Percentiles rank a stretch among this genome's conserved stretches.
These are phyloP conservation scores for Microctonus brassicae DNA, from an alignment of 2,888 invertebrate species.

Conservation along the genomic window DNA sequence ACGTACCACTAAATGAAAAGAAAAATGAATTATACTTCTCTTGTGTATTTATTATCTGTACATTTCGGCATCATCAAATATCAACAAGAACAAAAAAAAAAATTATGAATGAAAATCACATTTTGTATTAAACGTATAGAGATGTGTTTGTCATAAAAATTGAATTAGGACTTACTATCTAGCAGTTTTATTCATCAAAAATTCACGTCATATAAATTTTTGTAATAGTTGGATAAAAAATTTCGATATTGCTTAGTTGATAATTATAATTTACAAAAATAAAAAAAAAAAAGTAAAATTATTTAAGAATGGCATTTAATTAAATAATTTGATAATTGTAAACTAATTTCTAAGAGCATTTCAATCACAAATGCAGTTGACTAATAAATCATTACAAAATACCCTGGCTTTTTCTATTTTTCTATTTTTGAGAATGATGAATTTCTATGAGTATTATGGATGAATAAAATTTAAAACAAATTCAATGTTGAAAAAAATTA, in stretches of 20 bases:
- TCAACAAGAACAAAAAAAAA: slow-evolving; percentile 45
- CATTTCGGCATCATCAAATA: slow-evolving; percentile 56
- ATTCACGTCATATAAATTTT: slow-evolving; percentile 1
- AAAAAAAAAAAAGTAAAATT: slow-evolving; percentile 14
- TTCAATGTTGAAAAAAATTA: too few species aligned
- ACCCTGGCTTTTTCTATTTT: too few species aligned
- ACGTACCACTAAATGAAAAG: slow-evolving; percentile 49
- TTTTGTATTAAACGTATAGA: slow-evolving; percentile 40
- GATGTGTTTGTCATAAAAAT: slow-evolving; percentile 43
- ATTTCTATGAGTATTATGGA: too few species aligned
- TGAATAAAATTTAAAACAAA: too few species aligned
- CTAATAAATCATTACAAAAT: too few species aligned
- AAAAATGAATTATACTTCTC: slow-evolving; percentile 57
- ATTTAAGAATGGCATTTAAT: slow-evolving; percentile 37
- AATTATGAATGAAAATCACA: slow-evolving; percentile 7
- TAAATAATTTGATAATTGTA: slow-evolving; percentile 16
- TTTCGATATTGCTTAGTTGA: slow-evolving; percentile 28
- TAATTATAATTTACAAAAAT: slow-evolving; percentile 19
- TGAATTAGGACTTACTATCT: neutral
- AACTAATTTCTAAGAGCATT: slow-evolving; percentile 31
- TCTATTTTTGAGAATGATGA: too few species aligned
- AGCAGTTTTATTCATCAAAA: slow-evolving; percentile 13
- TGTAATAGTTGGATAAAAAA: slow-evolving; percentile 27
- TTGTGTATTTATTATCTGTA: slow-evolving; percentile 68
- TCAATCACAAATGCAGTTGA: slow-evolving; percentile 38